A percentile compares a stretch with the other conserved stretches of the same genome.
phyloP scores from a whole-genome alignment of 2,113 vertebrate genomes.

The Terrapene triunguis region DNA sequence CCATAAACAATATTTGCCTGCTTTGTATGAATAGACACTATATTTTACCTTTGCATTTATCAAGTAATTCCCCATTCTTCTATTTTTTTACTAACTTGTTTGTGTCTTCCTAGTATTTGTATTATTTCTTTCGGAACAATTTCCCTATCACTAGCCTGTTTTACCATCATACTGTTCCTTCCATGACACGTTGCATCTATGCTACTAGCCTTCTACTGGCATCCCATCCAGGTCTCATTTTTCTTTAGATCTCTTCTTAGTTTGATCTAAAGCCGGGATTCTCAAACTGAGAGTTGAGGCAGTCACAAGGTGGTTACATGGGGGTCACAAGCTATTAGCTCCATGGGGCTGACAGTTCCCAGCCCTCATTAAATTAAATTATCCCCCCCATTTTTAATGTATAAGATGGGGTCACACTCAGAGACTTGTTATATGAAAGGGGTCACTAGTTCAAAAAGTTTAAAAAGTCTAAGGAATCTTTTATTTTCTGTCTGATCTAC shows the following conservation, averaged over 20 bases:
- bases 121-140: neutral
- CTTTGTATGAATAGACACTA: neutral
- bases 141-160: neutral
- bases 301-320: too few species aligned
- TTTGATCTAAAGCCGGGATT: neutral
- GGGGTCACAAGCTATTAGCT: too few species aligned
- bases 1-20: neutral
- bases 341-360: too few species aligned
- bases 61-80: neutral
- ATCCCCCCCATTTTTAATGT: too few species aligned
- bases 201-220: neutral
- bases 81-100: neutral
- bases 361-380: too few species aligned
- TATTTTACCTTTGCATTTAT: neutral
- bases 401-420: too few species aligned
- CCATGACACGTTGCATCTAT: neutral
- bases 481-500: neutral
- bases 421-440: too few species aligned
- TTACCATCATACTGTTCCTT: neutral
- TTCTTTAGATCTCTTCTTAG: neutral
- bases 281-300: too few species aligned
- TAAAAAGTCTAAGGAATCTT: neutral
- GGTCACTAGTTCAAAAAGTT: too few species aligned
- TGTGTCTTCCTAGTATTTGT: neutral
- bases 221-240: neutral